Base-by-base conservation (phyloP, 2,888 invertebrate genomes). In the Dioctria linearis region DNA sequence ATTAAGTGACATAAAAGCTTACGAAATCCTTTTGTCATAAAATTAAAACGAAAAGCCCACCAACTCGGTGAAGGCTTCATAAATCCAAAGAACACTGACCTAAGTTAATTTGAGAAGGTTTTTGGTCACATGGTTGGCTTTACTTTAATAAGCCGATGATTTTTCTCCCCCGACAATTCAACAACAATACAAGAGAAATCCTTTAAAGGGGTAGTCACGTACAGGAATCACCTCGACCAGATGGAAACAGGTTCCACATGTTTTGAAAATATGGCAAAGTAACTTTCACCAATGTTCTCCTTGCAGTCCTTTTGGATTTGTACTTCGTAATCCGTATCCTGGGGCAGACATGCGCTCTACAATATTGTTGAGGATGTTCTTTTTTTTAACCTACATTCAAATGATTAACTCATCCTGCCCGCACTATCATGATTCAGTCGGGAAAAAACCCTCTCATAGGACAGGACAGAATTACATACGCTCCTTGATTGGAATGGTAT, bases 51-150 rank as follows among this genome's bases (percentile, higher is more conserved):
- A 25, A n/a, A 25, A 25, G 25, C 25, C 25, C 25, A 25, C 25
- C 25, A 25, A 25, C 25, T 25, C 25, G 25, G 25, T 25, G 25
- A 25, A 25, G 25, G 25, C 25, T 25, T 25, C 25, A 67, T 67
- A 49, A 49, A 67, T 67, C 46, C 49, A 67, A 67, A 46, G 67
- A 67, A 46, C 46, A 67, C 67, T 67, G 67, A 67, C 67, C 67
- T 67, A 49, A 67, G 67, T 46, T 67, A 67, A 67, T 67, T 67
- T 67, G 67, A 67, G 67, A 49, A 25, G 67, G 67, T 46, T 67
- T 57, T 67, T 46, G 49, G 67, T 67, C 67, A 67, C 67, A 67
- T 67, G 67, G 43, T 67, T 67, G 25, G 25, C 25, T 25, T 25
- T 25, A 25, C 25, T 25, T 25, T 25, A 25, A 25, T 25, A 25